Conservation (phyloP, 2,797 vertebrate genomes). For the Parambassis ranga region DNA sequence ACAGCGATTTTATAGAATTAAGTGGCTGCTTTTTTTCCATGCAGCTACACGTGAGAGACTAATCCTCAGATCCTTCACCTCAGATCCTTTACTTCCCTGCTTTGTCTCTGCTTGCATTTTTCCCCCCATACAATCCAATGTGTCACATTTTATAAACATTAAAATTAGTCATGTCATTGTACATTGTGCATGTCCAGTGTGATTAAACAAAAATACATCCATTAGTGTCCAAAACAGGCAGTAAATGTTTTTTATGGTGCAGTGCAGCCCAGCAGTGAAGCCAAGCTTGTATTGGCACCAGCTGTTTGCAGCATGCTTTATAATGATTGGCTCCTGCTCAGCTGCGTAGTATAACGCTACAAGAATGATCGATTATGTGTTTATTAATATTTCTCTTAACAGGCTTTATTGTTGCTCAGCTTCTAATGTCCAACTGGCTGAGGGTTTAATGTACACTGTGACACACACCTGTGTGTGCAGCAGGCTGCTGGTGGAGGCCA, state of each 20-base stretch:
- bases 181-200: no score
- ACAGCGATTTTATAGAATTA: background rate
- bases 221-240: background rate
- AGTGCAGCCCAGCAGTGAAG: background rate
- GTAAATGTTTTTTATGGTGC: no score
- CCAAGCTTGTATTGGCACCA: background rate
- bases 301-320: background rate
- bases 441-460: background rate
- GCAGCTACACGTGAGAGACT: background rate
- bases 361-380: no score
- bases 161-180: no score
- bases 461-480: conserved; percentile 5
- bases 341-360: background rate
- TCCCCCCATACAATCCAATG: no score
- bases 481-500: background rate
- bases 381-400: background rate
- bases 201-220: background rate
- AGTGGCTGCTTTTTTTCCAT: background rate
- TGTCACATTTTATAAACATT: no score
- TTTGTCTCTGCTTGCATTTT: no score
- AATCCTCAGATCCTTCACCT: background rate
- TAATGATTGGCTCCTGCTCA: background rate
- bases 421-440: background rate
- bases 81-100: conserved; percentile 12
- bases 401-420: background rate